Base-by-base conservation (phyloP, 2,113 vertebrate species). In the Gallinago jamesoni region DNA sequence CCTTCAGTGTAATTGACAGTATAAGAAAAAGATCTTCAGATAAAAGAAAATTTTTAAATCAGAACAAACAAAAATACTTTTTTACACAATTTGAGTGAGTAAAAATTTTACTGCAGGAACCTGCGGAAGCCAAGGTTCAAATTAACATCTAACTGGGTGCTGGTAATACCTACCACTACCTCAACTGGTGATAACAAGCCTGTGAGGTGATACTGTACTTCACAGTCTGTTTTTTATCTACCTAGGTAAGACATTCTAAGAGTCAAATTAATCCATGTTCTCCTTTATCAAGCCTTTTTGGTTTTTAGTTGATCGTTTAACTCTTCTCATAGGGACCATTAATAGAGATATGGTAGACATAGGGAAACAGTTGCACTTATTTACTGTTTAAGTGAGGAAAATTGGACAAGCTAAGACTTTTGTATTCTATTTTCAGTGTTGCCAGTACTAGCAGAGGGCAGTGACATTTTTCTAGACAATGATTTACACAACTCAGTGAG, bases 311-410 rank as follows among this genome's bases (percentile, higher is more conserved):
- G 27, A n/a, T 37, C 56, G 7, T 80, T 86, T n/a, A 59, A 45
- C 14, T 37, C 30, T 59, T 75, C 41, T 37, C 68, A 4, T 68
- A 31, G n/a, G 25, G 16, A 60, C 31, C 16, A 6, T 33, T 64
- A 52, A 17, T 35, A 75, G 60, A n/a, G 39, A 15, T 62, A 20
- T 0, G 0, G 10, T 30, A 47, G 47, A 53, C 9, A 35, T 1
- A 33, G 47, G 50, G 45, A 1, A 13, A 53, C 22, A 66, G 13
- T 62, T 48, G 33, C 17, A 5, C 4, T 66, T 39, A 20, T 4
- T 56, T 81, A 12, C 20, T 47, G 21, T 15, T 59, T 19, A 82
- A 37, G 43, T 83, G 72, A 64, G 37, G 66, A 52, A 73, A 66
- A 66, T 33, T 18, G 53, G 22, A 17, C 31, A 69, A 37, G 41